phyloP scores from a whole-genome alignment of 92 coral and sea anemone genomes.

The Umimayanthus kanabou region DNA sequence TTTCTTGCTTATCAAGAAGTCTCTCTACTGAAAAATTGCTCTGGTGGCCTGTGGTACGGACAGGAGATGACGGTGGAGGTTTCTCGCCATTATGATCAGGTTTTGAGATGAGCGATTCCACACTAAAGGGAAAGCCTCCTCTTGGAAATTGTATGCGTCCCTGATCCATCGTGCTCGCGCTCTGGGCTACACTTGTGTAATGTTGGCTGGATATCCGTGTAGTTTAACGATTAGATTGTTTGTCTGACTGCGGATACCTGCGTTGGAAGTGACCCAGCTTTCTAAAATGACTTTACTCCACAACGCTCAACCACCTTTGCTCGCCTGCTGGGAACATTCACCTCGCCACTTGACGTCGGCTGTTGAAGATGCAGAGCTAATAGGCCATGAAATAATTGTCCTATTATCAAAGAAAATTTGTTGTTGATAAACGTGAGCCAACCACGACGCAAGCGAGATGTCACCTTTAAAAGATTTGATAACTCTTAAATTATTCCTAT shows the following conservation, averaged over 20 bases:
- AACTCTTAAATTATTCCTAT: slow-evolving; percentile 97
- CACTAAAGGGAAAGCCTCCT: slow-evolving; percentile 84
- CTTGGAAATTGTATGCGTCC: slow-evolving; percentile 24
- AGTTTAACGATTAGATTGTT: slow-evolving; percentile 10
- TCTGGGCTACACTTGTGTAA: not conserved
- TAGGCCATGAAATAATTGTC: slow-evolving; percentile 99
- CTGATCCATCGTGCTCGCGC: slow-evolving; percentile 9
- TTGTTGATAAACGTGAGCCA: slow-evolving; percentile 99
- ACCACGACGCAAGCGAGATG: slow-evolving; percentile 92
- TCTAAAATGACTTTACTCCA: slow-evolving; percentile 40
- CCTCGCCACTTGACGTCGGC: slow-evolving; percentile 94
- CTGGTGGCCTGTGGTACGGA: slow-evolving; percentile 67
- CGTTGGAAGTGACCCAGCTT: slow-evolving; percentile 17
- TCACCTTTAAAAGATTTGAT: slow-evolving; percentile 95
- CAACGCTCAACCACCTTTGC: slow-evolving; percentile 39
- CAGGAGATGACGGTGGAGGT: slow-evolving; percentile 52
- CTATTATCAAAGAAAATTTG: slow-evolving; percentile 99
- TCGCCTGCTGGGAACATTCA: slow-evolving; percentile 97
- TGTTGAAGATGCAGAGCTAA: slow-evolving; percentile 97
- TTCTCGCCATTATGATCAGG: slow-evolving; percentile 69
- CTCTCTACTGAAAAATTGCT: slow-evolving; percentile 96
- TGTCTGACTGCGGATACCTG: slow-evolving; percentile 30
- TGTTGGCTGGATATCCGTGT: not conserved
- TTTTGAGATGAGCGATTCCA: slow-evolving; percentile 94
- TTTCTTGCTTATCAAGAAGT: slow-evolving; percentile 82